phyloP scores from a whole-genome alignment of 1,140 invertebrate species.

The Ericerus pela region DNA sequence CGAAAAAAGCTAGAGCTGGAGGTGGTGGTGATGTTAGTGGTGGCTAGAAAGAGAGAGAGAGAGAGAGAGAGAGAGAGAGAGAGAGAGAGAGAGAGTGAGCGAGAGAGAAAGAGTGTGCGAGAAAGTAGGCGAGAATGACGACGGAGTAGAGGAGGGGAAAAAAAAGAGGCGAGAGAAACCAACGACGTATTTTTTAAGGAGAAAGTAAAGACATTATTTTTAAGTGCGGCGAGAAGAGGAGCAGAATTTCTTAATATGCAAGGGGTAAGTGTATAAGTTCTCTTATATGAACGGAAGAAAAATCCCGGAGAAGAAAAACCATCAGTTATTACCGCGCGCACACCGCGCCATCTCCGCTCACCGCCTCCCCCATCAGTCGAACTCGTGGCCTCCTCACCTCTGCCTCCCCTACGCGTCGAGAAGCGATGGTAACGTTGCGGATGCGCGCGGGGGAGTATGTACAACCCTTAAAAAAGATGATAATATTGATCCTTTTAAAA shows the following conservation, averaged over 20 bases:
- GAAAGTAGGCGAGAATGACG: too few species aligned
- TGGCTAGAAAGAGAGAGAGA: too few species aligned
- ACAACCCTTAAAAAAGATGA: constrained; percentile 19
- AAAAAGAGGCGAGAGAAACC: too few species aligned
- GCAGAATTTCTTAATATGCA: constrained; percentile 7
- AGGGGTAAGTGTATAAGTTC: constrained; percentile 11
- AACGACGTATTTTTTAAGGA: too few species aligned
- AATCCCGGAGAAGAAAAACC: constrained; percentile 3
- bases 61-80: too few species aligned
- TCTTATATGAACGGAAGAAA: neutral
- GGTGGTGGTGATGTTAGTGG: too few species aligned
- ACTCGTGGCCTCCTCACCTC: constrained; percentile 3
- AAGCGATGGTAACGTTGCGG: neutral
- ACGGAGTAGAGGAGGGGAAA: too few species aligned
- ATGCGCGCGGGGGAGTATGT: constrained; percentile 8
- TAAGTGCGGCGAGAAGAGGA: neutral
- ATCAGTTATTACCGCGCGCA: constrained; percentile 10
- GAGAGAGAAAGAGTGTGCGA: too few species aligned
- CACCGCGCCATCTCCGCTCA: neutral
- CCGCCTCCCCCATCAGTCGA: neutral
- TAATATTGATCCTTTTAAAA: constrained; percentile 21
- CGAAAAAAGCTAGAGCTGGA: too few species aligned
- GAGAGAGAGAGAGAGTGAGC: too few species aligned
- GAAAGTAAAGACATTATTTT: constrained; percentile 12
- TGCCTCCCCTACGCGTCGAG: neutral